These are phyloP conservation scores for Colostygia pectinataria DNA, from an alignment of 2,888 invertebrate species.

Conservation along the genomic window DNA sequence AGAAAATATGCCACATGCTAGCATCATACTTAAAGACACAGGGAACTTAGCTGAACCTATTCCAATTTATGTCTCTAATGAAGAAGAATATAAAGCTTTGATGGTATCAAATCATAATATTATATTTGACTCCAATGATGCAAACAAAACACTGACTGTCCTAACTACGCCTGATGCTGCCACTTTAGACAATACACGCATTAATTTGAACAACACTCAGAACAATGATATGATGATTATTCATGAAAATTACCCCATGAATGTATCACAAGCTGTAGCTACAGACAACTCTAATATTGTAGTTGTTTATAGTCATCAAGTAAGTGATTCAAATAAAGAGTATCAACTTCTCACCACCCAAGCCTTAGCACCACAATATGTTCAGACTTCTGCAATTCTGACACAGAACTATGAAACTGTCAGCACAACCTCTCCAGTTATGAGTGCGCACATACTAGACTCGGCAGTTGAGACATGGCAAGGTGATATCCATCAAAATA, in stretches of 20 bases:
- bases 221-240: slow-evolving; percentile 85
- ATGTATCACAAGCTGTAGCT: slow-evolving; percentile 74
- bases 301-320: slow-evolving; percentile 84
- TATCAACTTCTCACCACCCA: slow-evolving; percentile 73
- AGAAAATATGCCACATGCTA: slow-evolving; percentile 47
- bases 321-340: slow-evolving; percentile 81
- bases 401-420: slow-evolving; percentile 72
- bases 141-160: slow-evolving; percentile 68
- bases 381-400: slow-evolving; percentile 66
- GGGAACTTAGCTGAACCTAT: slow-evolving; percentile 63
- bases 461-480: slow-evolving; percentile 63
- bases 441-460: slow-evolving; percentile 65
- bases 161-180: slow-evolving; percentile 57
- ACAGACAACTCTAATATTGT: slow-evolving; percentile 84
- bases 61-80: slow-evolving; percentile 77
- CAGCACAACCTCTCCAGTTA: slow-evolving; percentile 72
- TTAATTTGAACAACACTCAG: slow-evolving; percentile 77
- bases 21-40: slow-evolving; percentile 60
- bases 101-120: slow-evolving; percentile 72
- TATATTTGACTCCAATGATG: slow-evolving; percentile 66
- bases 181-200: slow-evolving; percentile 51
- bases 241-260: slow-evolving; percentile 83
- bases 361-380: slow-evolving; percentile 64
- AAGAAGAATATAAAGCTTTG: slow-evolving; percentile 76
- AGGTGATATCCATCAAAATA: slow-evolving; percentile 46